Conservation (phyloP, 2,113 vertebrate genomes). For the Mohoua ochrocephala region DNA sequence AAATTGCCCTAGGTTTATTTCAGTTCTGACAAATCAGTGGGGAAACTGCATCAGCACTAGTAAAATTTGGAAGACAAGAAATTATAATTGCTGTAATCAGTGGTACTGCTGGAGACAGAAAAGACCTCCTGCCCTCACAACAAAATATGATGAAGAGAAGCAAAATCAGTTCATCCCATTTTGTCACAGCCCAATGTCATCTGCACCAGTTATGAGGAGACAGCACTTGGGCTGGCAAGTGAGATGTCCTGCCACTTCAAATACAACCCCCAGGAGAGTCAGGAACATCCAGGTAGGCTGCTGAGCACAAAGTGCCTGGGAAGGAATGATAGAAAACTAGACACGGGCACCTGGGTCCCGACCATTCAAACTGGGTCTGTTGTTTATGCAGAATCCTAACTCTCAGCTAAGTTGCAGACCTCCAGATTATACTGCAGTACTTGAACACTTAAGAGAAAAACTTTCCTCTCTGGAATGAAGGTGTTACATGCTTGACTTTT, state of each 20-base stretch:
- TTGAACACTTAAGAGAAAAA: background rate
- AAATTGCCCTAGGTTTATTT: background rate
- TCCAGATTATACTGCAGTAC: background rate
- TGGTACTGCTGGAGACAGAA: background rate
- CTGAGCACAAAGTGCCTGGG: background rate
- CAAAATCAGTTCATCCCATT: background rate
- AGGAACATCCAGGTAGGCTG: conserved; percentile 31
- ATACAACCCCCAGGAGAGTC: background rate
- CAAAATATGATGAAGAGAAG: background rate
- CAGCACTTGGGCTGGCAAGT: background rate
- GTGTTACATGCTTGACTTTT: background rate
- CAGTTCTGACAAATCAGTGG: background rate
- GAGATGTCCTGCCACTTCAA: background rate
- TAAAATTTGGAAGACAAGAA: background rate
- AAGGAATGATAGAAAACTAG: background rate
- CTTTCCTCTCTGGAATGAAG: background rate
- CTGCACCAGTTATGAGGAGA: background rate
- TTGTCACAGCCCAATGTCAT: background rate
- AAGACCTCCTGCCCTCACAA: background rate
- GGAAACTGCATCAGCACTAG: background rate
- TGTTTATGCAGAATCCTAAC: background rate
- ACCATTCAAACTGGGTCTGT: background rate
- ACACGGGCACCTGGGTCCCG: background rate
- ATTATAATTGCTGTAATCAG: background rate
- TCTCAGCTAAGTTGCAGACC: background rate